phyloP scores from a whole-genome alignment of 2,113 vertebrate genomes.

The Dasypus novemcinctus region DNA sequence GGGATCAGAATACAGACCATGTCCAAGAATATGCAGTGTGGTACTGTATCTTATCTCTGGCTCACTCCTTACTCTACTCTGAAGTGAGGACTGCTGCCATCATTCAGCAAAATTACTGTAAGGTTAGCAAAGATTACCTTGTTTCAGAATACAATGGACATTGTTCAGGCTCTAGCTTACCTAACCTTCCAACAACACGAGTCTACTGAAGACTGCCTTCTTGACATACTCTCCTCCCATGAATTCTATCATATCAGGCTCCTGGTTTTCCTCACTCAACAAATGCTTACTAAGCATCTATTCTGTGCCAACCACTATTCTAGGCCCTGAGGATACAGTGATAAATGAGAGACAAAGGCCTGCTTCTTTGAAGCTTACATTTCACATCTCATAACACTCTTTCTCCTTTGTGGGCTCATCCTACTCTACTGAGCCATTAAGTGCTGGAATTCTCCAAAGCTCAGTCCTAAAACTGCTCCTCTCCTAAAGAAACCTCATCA shows the following conservation, averaged over 20 bases:
- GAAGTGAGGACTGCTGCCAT: too few species aligned
- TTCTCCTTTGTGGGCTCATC: neutral
- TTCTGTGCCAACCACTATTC: neutral
- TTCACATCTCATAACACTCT: neutral
- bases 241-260: neutral
- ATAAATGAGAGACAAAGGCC: neutral
- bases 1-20: too few species aligned
- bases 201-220: neutral
- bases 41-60: too few species aligned
- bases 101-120: too few species aligned
- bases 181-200: neutral
- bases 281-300: neutral
- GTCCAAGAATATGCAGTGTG: neutral
- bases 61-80: too few species aligned
- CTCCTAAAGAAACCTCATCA: neutral
- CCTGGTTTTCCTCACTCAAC: neutral
- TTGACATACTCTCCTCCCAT: neutral
- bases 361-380: neutral
- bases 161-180: neutral
- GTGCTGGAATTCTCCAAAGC: neutral
- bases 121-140: neutral
- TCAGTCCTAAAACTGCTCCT: neutral
- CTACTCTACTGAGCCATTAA: neutral
- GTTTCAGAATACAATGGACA: neutral
- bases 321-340: neutral